These are phyloP conservation scores for Anoplophora glabripennis DNA, from an alignment of 1,140 invertebrate species.

Conservation along the genomic window DNA sequence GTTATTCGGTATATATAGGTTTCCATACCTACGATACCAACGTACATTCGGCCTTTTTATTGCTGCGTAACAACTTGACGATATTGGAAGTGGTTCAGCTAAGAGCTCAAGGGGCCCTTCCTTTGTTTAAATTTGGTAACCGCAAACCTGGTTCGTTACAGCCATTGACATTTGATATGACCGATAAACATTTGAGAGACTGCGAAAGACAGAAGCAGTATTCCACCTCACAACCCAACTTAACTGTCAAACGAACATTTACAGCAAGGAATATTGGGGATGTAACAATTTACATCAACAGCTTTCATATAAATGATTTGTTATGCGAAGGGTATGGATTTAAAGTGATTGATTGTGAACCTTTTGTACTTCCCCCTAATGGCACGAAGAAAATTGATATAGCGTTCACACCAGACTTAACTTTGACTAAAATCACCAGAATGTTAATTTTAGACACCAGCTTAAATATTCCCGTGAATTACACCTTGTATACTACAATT, in stretches of 20 bases:
- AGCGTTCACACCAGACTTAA: slow-evolving; percentile 91
- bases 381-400: slow-evolving; percentile 83
- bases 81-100: slow-evolving; percentile 82
- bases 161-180: slow-evolving; percentile 80
- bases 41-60: slow-evolving; percentile 49
- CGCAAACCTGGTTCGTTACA: slow-evolving; percentile 72
- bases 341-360: slow-evolving; percentile 69
- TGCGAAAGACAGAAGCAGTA: slow-evolving; percentile 64
- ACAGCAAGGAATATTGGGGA: slow-evolving; percentile 86
- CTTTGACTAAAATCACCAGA: slow-evolving; percentile 73
- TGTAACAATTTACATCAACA: slow-evolving; percentile 71
- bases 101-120: slow-evolving; percentile 76
- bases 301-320: slow-evolving; percentile 73
- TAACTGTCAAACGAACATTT: slow-evolving; percentile 81
- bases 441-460: slow-evolving; percentile 60
- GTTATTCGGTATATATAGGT: slow-evolving; percentile 25
- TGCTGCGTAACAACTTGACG: slow-evolving; percentile 85
- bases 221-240: slow-evolving; percentile 56
- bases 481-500: slow-evolving; percentile 75
- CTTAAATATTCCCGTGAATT: slow-evolving; percentile 62
- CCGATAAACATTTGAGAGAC: slow-evolving; percentile 77
- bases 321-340: slow-evolving; percentile 84
- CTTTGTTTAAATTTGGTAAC: slow-evolving; percentile 89
- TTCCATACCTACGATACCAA: slow-evolving; percentile 47
- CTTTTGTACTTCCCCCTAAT: slow-evolving; percentile 80